Evolutionary conservation across 2,888 invertebrate species (phyloP).

Genomic region (Patella pellucida): DNA sequence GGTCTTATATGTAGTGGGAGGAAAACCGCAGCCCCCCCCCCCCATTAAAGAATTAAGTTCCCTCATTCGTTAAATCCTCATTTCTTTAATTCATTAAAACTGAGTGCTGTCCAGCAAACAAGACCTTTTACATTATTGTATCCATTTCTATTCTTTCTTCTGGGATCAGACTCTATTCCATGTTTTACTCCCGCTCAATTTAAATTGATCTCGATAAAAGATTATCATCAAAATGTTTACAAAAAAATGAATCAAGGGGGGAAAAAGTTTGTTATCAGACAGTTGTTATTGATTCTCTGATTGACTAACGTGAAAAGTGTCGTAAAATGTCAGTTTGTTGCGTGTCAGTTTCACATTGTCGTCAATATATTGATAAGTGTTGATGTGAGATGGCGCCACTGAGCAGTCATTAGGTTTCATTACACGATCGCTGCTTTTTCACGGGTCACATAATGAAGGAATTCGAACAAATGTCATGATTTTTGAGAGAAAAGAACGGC

Average conservation of each 20-base stretch:
- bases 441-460: background rate
- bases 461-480: background rate
- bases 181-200: too few relatives aligned
- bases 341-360: background rate
- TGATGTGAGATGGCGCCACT: conserved; percentile 10
- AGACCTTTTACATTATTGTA: too few relatives aligned
- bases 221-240: too few relatives aligned
- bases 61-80: too few relatives aligned
- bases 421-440: background rate
- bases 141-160: too few relatives aligned
- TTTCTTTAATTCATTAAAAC: too few relatives aligned
- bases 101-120: too few relatives aligned
- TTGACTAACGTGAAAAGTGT: conserved; percentile 10
- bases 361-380: conserved; percentile 2
- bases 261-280: background rate
- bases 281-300: background rate
- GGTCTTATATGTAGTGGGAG: too few relatives aligned
- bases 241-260: background rate
- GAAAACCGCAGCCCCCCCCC: too few relatives aligned
- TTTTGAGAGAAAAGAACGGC: background rate
- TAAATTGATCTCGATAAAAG: too few relatives aligned
- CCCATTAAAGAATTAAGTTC: too few relatives aligned
- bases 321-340: background rate
- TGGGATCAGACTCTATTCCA: too few relatives aligned
- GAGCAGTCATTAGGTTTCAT: conserved; percentile 9